Evolutionary conservation across 2,888 invertebrate species (phyloP).

Genomic region (Volucella inflata): DNA sequence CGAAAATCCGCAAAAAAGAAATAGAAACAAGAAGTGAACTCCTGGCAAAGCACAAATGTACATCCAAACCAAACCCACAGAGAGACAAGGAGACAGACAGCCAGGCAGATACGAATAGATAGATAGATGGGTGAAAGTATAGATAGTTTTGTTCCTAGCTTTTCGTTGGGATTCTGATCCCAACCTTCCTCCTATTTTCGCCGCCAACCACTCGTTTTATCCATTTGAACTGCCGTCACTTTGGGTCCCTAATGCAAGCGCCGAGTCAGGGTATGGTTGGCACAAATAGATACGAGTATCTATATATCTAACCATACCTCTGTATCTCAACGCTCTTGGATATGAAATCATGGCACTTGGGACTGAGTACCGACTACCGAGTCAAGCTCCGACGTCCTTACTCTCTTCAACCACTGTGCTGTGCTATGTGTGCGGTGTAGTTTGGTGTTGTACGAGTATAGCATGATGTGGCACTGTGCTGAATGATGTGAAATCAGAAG

Average conservation of each 20-base stretch:
- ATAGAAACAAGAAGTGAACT: conserved; percentile 61
- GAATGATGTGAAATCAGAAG: conserved; percentile 35
- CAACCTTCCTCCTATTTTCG: conserved; percentile 17
- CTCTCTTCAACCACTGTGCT: conserved; percentile 3
- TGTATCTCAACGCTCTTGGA: conserved; percentile 67
- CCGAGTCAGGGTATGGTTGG: conserved; percentile 43
- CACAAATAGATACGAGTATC: conserved; percentile 27
- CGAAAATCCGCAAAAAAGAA: conserved; percentile 24
- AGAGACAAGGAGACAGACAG: conserved; percentile 31
- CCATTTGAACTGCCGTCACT: conserved; percentile 74
- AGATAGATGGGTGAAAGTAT: conserved; percentile 66
- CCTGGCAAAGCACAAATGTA: conserved; percentile 61
- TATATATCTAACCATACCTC: conserved; percentile 63
- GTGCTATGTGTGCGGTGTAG: conserved; percentile 25
- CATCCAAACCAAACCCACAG: conserved; percentile 43
- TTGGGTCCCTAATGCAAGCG: conserved; percentile 65
- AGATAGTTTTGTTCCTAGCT: conserved; percentile 70
- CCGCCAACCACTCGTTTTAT: conserved; percentile 58
- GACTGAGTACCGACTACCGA: conserved; percentile 74
- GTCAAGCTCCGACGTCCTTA: conserved; percentile 58
- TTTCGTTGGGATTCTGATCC: conserved; percentile 52
- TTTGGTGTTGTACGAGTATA: too few relatives aligned
- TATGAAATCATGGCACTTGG: conserved; percentile 76
- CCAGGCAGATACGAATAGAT: conserved; percentile 39
- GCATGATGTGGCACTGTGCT: too few relatives aligned